Evolutionary conservation across 2,888 invertebrate species (phyloP).

Genomic region (Epicampocera succincta): DNA sequence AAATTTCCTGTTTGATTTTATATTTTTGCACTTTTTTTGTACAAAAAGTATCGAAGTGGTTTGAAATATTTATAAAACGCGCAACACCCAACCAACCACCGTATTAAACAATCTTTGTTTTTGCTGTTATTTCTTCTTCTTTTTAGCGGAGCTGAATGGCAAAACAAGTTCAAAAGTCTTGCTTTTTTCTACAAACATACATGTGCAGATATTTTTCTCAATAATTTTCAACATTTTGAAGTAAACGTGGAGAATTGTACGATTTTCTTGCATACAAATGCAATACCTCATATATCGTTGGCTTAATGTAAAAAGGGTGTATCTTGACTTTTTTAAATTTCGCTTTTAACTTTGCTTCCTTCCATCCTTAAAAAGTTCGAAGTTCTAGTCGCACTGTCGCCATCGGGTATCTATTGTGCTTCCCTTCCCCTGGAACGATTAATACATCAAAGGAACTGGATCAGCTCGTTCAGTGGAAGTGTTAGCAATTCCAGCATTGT

Average conservation of each 20-base stretch:
- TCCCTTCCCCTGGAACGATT: no score
- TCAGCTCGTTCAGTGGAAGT: no score
- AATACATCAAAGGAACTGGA: no score
- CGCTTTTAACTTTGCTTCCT: no score
- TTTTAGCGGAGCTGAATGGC: not conserved
- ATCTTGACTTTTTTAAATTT: no score
- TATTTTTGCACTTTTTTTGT: not conserved
- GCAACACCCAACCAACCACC: constrained; percentile 31
- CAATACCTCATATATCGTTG: no score
- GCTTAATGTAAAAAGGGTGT: no score
- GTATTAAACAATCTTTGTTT: not conserved
- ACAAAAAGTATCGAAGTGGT: constrained; percentile 5
- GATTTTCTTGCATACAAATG: constrained; percentile 29
- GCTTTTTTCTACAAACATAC: constrained; percentile 33
- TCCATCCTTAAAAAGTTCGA: no score
- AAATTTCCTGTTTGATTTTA: constrained; percentile 48
- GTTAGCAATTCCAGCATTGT: no score
- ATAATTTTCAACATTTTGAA: constrained; percentile 32
- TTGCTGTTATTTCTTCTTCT: constrained; percentile 22
- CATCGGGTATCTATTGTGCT: no score
- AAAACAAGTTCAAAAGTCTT: constrained; percentile 64
- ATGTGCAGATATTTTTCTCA: constrained; percentile 7
- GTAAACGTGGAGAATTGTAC: constrained; percentile 8
- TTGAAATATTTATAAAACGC: constrained; percentile 44
- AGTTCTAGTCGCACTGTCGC: no score